Conservation (phyloP, 2,797 vertebrate species). For the Neosalanx taihuensis region DNA sequence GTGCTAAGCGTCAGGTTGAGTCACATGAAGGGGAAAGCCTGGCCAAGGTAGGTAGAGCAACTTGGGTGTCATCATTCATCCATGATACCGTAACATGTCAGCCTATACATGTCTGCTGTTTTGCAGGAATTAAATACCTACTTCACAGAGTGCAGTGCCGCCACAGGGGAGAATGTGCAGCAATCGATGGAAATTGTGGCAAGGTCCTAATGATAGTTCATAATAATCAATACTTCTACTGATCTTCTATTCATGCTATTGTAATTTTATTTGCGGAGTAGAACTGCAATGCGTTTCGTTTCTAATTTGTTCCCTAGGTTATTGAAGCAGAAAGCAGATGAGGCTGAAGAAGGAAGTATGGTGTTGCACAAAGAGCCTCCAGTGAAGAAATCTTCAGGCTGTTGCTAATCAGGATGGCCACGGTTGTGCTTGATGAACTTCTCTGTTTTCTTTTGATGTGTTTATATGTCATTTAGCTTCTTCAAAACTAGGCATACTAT, state of each 20-base stretch:
- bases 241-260: neutral
- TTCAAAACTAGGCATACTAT: neutral
- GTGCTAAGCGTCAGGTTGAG: conserved; percentile 70
- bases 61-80: neutral
- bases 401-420: conserved; percentile 63
- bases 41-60: conserved; percentile 74
- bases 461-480: neutral
- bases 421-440: neutral
- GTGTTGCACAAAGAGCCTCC: conserved; percentile 56
- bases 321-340: conserved; percentile 57
- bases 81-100: neutral
- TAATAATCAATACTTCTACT: neutral
- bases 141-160: conserved; percentile 91
- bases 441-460: neutral
- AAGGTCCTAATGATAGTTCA: conserved; percentile 73
- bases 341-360: conserved; percentile 51
- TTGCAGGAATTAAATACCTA: conserved; percentile 79
- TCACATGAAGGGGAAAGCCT: conserved; percentile 71
- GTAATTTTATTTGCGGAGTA: conserved; percentile 7
- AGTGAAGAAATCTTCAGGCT: conserved; percentile 62
- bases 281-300: neutral
- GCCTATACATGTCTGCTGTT: neutral
- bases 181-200: conserved; percentile 77
- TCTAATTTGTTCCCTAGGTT: conserved; percentile 57
- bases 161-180: conserved; percentile 83